Percentiles rank a stretch among this genome's conserved stretches.
These are phyloP conservation scores for Neolamprologus brichardi DNA, from an alignment of 2,113 vertebrate genomes.

Conservation along the genomic window DNA sequence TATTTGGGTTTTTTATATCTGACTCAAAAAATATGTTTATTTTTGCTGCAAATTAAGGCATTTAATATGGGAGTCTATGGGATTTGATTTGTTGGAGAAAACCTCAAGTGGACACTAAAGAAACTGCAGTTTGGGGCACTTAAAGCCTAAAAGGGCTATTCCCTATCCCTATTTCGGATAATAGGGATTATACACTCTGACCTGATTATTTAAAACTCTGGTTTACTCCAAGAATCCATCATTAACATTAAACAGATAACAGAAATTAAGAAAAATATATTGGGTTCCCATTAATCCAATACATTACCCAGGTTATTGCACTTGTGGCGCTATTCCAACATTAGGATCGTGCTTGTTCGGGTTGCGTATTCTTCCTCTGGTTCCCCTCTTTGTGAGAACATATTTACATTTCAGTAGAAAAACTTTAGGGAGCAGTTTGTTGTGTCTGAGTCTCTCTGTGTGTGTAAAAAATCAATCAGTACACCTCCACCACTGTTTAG, in stretches of 20 bases:
- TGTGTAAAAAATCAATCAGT: conserved; percentile 12
- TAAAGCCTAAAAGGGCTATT: not conserved
- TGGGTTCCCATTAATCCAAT: not conserved
- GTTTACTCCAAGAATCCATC: not conserved
- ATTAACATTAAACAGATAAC: not conserved
- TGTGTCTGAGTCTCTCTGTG: not conserved
- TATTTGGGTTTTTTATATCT: not conserved
- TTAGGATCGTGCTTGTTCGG: not conserved
- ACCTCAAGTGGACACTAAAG: not conserved
- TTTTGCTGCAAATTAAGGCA: not conserved
- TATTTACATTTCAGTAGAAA: conserved; percentile 14
- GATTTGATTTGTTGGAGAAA: not conserved
- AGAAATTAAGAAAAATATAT: not conserved
- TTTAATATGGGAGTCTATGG: not conserved
- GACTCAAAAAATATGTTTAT: not conserved
- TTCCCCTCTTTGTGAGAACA: not conserved
- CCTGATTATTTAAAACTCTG: not conserved
- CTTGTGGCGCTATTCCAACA: not conserved
- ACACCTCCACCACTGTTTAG: not conserved
- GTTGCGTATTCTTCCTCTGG: not conserved
- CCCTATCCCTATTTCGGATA: not conserved
- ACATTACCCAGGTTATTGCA: not conserved
- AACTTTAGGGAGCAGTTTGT: not conserved
- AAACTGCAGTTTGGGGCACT: not conserved
- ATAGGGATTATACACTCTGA: not conserved